Evolutionary conservation across 2,797 vertebrate species (phyloP).

Genomic region (Pristis pectinata): DNA sequence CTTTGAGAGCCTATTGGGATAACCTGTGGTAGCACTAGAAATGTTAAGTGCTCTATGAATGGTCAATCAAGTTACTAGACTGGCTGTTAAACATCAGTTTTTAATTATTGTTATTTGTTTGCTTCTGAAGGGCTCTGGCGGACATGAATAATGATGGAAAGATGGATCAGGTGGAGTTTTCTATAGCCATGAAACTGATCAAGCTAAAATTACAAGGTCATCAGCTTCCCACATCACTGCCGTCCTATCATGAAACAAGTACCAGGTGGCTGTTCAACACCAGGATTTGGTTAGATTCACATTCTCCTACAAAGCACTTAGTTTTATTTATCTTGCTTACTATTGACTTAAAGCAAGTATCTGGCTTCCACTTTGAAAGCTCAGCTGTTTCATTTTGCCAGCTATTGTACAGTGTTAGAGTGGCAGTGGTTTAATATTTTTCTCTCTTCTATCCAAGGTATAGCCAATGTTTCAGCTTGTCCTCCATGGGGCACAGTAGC

Average conservation of each 20-base stretch:
- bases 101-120: background rate
- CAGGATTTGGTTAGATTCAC: slow-evolving; percentile 73
- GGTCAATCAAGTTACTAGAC: background rate
- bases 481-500: slow-evolving; percentile 71
- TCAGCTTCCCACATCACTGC: slow-evolving; percentile 77
- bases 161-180: slow-evolving; percentile 96
- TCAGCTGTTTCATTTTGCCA: background rate
- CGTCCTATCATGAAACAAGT: slow-evolving; percentile 85
- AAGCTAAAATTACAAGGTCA: slow-evolving; percentile 95
- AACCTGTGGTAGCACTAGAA: background rate
- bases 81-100: background rate
- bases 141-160: slow-evolving; percentile 94
- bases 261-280: slow-evolving; percentile 64
- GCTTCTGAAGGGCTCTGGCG: slow-evolving; percentile 76
- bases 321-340: background rate
- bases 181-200: slow-evolving; percentile 98
- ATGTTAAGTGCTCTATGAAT: slow-evolving; percentile 33
- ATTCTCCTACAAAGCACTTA: background rate
- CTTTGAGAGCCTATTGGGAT: background rate
- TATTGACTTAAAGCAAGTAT: background rate
- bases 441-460: slow-evolving; percentile 57
- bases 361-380: background rate
- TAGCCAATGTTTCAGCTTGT: slow-evolving; percentile 69
- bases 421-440: background rate
- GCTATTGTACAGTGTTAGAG: background rate